Conservation (phyloP, 2,797 vertebrate species). For the Dicrostonyx torquatus region DNA sequence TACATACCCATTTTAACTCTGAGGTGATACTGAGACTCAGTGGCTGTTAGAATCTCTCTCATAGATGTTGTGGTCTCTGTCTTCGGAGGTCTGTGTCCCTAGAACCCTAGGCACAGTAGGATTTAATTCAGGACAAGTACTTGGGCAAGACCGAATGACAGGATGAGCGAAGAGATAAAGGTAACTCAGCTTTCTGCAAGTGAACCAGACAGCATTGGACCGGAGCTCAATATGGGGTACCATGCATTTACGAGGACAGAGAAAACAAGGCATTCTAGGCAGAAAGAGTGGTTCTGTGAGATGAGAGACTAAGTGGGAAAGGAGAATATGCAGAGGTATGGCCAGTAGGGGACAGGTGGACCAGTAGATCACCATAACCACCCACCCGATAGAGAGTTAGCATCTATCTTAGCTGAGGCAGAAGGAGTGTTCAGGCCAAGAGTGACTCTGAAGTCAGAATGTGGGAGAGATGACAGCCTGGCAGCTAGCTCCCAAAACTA, state of each 20-base stretch:
- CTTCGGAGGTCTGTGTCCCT: neutral
- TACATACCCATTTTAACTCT: constrained; percentile 36
- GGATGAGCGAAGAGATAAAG: constrained; percentile 4
- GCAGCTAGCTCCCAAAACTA: constrained; percentile 30
- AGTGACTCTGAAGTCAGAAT: constrained; percentile 44
- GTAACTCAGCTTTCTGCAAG: constrained; percentile 8
- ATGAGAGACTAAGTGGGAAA: neutral
- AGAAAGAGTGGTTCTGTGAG: neutral
- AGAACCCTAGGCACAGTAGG: neutral
- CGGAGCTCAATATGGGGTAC: neutral
- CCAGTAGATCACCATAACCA: constrained; percentile 17
- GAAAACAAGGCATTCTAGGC: neutral
- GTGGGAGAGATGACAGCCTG: constrained; percentile 5
- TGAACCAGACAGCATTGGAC: neutral
- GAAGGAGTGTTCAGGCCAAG: neutral
- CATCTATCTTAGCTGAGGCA: neutral
- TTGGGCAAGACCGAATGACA: neutral
- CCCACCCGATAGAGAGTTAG: neutral
- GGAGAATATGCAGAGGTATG: neutral
- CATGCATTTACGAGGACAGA: neutral
- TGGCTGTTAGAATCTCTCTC: neutral
- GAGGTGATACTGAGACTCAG: constrained; percentile 9
- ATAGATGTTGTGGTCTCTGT: constrained; percentile 27
- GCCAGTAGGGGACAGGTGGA: neutral
- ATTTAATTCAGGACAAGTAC: neutral